phyloP scores from a whole-genome alignment of 2,888 invertebrate species.

The Cephus runcator region DNA sequence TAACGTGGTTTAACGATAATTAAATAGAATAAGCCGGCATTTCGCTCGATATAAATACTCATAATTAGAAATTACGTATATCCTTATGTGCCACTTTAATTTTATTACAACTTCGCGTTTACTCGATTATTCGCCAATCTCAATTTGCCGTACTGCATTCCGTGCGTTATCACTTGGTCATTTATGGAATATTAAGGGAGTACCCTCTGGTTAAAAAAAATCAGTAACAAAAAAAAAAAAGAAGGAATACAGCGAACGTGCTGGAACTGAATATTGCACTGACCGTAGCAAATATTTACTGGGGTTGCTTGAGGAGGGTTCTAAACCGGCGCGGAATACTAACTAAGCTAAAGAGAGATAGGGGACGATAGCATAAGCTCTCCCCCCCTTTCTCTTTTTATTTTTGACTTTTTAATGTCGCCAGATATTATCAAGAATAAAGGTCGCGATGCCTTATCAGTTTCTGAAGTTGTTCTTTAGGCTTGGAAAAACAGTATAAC shows the following conservation, averaged over 20 bases:
- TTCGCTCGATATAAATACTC: too few relatives aligned
- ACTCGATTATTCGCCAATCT: too few relatives aligned
- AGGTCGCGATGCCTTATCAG: not conserved
- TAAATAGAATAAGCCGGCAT: too few relatives aligned
- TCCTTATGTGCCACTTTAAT: too few relatives aligned
- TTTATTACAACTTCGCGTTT: too few relatives aligned
- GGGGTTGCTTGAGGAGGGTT: slow-evolving; percentile 11
- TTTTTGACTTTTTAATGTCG: not conserved
- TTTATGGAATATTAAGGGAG: not conserved
- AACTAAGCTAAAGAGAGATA: not conserved
- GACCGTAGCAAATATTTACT: slow-evolving; percentile 6
- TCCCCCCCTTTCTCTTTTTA: not conserved
- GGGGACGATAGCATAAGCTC: not conserved
- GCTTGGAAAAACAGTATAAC: too few relatives aligned
- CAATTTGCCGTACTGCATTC: too few relatives aligned
- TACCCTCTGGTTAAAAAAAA: not conserved
- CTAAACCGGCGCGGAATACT: not conserved
- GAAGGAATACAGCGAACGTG: not conserved
- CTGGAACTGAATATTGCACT: slow-evolving; percentile 8
- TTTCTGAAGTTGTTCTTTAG: not conserved
- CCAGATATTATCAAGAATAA: not conserved
- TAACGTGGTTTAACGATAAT: too few relatives aligned
- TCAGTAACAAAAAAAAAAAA: not conserved
- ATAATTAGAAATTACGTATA: too few relatives aligned
- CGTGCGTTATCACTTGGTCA: too few relatives aligned